Evolutionary conservation across 2,113 vertebrate genomes (phyloP), one percentile per base, ranked within the genome.

Genomic region (Caracal caracal): DNA sequence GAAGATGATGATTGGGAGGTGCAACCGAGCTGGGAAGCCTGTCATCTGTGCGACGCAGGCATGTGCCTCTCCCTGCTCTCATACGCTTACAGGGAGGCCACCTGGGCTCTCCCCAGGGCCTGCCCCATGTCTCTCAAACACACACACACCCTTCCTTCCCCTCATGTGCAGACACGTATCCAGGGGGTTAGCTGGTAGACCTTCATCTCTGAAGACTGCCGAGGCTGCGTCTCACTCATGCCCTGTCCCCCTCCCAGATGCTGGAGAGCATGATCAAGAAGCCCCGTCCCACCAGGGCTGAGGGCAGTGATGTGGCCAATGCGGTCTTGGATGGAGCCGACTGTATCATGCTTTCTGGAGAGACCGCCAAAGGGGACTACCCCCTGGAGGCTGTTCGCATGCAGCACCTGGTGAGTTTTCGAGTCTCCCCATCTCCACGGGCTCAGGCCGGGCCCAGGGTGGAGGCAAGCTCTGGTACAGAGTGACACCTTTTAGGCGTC

Each of bases 251-350:
- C n/a, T 80, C 33, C 63, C 90, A 99, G 99, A 99, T 99, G 99
- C 96, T 99, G 98, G 99, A 99, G 98, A 99, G 99, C 98, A 99
- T 99, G 99, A 99, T 99, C 97, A 99, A 99, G 99, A 99, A 99
- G 75, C 99, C 99, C 13, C 99, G 99, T 1, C 99, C 99, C 0
- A 99, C 99, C 1, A 99, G 99, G 0, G 99, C 99, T 0, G 99
- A 99, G 98, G 99, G 99, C 98, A 99, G 98, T 0, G 99, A 99
- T 0, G 99, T 99, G 2, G 99, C 99, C 96, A 99, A 99, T 3
- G 99, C 99, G 0, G 99, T 99, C 43, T 98, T 99, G 97, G 99
- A 99, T 0, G 99, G 99, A 63, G 99, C 99, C 0, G 99, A 99
- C 98, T 99, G 99, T 97, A 99, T 99, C 98, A 99, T 99, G 99